phyloP scores from a whole-genome alignment of 2,888 invertebrate species.

The Drosophila sordidapex region DNA sequence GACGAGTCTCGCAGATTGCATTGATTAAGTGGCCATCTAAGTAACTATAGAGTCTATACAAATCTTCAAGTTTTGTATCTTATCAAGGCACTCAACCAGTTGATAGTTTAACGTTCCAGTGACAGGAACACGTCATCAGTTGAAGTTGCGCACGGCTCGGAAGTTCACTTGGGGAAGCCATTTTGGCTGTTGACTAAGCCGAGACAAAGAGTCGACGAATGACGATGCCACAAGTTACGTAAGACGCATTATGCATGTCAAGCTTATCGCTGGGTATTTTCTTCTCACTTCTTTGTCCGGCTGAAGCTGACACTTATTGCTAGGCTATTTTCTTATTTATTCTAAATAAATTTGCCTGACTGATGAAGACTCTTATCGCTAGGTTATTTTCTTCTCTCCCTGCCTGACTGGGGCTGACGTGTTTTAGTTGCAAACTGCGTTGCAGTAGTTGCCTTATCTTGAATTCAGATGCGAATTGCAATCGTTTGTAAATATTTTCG shows the following conservation, averaged over 20 bases:
- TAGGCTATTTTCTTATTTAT: neutral
- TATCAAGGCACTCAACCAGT: slow-evolving; percentile 23
- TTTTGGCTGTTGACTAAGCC: slow-evolving; percentile 59
- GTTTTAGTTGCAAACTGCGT: slow-evolving; percentile 15
- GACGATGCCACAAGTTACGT: slow-evolving; percentile 5
- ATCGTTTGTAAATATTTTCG: slow-evolving; percentile 37
- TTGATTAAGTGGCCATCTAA: slow-evolving; percentile 15
- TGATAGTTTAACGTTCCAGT: neutral
- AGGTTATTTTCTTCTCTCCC: neutral
- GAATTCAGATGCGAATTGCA: slow-evolving; percentile 31
- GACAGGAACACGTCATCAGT: slow-evolving; percentile 25
- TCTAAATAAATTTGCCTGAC: neutral
- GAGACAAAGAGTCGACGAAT: neutral
- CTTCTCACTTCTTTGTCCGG: neutral
- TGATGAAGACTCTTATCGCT: slow-evolving; percentile 29
- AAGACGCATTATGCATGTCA: slow-evolving; percentile 19
- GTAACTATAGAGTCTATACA: neutral
- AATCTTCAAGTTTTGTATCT: slow-evolving; percentile 24
- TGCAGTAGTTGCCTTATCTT: slow-evolving; percentile 67
- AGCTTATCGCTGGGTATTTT: slow-evolving; percentile 9
- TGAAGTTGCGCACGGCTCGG: slow-evolving; percentile 57
- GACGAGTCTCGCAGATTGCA: neutral
- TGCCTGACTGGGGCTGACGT: slow-evolving; percentile 31
- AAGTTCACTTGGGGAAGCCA: slow-evolving; percentile 41
- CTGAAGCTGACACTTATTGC: slow-evolving; percentile 19